A percentile compares a stretch with the other conserved stretches of the same genome.
Conservation (phyloP, 2,797 vertebrate genomes). For the Danio kyathit region DNA sequence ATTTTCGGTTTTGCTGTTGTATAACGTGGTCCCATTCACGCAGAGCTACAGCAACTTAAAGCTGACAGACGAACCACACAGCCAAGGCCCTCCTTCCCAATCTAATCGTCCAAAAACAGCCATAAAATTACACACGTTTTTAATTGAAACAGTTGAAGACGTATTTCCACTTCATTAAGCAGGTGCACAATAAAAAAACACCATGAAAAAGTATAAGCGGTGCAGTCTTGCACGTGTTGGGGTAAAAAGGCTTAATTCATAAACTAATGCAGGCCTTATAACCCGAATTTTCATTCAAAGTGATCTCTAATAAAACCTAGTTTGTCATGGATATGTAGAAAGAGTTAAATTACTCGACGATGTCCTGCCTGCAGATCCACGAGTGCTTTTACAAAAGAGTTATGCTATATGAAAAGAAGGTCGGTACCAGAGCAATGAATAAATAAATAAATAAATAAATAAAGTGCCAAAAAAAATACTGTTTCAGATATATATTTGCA, state of each 20-base stretch:
- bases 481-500: slow-evolving; percentile 2
- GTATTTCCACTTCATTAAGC: neutral
- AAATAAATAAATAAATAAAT: neutral
- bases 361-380: slow-evolving; percentile 12
- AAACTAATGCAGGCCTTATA: neutral
- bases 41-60: slow-evolving; percentile 9
- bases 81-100: neutral
- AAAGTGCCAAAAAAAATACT: slow-evolving; percentile 30
- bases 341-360: slow-evolving; percentile 29
- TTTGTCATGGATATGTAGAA: neutral
- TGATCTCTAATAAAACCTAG: neutral
- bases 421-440: neutral
- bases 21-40: neutral
- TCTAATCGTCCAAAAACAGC: neutral
- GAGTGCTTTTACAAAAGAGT: slow-evolving; percentile 17
- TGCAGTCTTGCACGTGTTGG: neutral
- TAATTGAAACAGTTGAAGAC: neutral
- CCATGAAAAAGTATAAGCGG: neutral
- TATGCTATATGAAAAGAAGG: slow-evolving; percentile 22
- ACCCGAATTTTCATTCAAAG: neutral
- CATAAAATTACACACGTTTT: neutral
- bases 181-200: neutral
- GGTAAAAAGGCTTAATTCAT: neutral
- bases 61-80: slow-evolving; percentile 11
- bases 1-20: slow-evolving; percentile 32